phyloP scores from a whole-genome alignment of 1,140 invertebrate genomes.

The Rhagoletis zephyria region DNA sequence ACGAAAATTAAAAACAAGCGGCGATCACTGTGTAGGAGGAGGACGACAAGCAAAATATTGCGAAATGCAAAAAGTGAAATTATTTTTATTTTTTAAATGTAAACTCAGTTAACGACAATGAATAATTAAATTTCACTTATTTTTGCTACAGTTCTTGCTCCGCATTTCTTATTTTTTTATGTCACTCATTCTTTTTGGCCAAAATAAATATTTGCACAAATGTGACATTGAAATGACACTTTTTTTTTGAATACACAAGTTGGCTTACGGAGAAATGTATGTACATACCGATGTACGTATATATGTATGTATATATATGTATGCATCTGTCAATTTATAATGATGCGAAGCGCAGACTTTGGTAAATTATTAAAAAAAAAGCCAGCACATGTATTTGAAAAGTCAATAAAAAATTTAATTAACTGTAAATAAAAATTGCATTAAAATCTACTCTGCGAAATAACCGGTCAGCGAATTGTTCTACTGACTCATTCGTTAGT shows the following conservation, averaged over 20 bases:
- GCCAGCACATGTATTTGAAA: no score
- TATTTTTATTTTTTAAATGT: neutral
- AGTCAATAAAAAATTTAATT: no score
- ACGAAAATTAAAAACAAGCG: no score
- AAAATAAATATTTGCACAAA: slow-evolving; percentile 39
- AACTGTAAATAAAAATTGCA: no score
- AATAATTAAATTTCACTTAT: neutral
- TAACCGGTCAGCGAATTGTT: no score
- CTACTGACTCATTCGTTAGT: no score
- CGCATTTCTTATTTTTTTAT: neutral
- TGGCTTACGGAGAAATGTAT: neutral
- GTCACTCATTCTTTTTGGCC: neutral
- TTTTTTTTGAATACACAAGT: neutral
- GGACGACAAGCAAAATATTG: neutral
- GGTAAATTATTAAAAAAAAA: neutral
- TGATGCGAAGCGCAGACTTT: neutral
- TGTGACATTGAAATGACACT: slow-evolving; percentile 16
- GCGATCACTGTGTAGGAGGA: neutral
- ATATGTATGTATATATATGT: neutral
- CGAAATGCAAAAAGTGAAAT: neutral
- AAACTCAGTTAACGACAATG: neutral
- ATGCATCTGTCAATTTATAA: neutral
- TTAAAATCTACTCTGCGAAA: no score
- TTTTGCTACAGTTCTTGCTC: neutral
- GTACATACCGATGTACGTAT: no score